Evolutionary conservation across 2,113 vertebrate genomes (phyloP).

Genomic region (Scophthalmus maximus): DNA sequence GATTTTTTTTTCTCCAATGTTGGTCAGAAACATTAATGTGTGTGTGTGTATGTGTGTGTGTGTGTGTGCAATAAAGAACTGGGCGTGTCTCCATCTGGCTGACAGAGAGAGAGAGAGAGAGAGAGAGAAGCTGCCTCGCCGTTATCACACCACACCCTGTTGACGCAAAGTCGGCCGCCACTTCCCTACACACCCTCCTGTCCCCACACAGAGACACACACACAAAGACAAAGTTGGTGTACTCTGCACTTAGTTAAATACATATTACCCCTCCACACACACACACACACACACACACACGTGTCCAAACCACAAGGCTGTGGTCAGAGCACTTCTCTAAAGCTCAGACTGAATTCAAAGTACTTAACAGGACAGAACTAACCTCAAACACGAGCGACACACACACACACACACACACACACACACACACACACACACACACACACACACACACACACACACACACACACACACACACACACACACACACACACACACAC

Average conservation of each 20-base stretch:
- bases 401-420: not conserved
- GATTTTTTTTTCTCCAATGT: not conserved
- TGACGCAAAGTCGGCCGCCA: slow-evolving; percentile 65
- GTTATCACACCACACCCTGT: slow-evolving; percentile 78
- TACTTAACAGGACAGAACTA: not conserved
- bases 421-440: slow-evolving; percentile 13
- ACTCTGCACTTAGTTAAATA: slow-evolving; percentile 26
- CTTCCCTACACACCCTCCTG: slow-evolving; percentile 61
- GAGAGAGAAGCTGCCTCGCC: slow-evolving; percentile 12
- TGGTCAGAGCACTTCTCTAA: slow-evolving; percentile 40
- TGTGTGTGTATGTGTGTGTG: too few relatives aligned
- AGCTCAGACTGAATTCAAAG: slow-evolving; percentile 39
- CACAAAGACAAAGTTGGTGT: slow-evolving; percentile 3
- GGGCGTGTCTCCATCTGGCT: slow-evolving; percentile 76
- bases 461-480: too few relatives aligned
- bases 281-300: slow-evolving; percentile 1
- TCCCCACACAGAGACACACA: slow-evolving; percentile 31
- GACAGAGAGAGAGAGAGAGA: slow-evolving; percentile 5
- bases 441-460: not conserved
- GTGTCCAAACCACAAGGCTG: slow-evolving; percentile 39
- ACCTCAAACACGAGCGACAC: slow-evolving; percentile 22
- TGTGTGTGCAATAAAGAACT: slow-evolving; percentile 27
- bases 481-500: too few relatives aligned
- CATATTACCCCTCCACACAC: not conserved
- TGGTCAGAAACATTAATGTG: slow-evolving; percentile 16